These are phyloP conservation scores for Bombus cullumanus DNA, from an alignment of 1,140 invertebrate genomes.

Conservation along the genomic window DNA sequence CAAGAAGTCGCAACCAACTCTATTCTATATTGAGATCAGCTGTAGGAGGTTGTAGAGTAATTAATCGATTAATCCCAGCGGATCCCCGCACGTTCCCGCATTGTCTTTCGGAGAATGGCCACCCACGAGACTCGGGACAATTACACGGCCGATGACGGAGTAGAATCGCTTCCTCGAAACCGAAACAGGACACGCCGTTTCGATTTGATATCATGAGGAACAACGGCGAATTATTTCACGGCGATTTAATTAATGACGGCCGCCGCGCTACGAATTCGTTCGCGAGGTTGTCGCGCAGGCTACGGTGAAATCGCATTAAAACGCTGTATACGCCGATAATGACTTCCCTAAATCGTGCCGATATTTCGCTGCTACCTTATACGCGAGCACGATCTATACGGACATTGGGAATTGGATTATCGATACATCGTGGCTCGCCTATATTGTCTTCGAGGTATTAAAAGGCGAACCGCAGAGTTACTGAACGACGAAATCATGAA, in stretches of 20 bases:
- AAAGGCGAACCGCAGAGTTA: not conserved
- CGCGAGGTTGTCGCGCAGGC: not conserved
- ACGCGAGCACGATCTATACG: too few relatives aligned
- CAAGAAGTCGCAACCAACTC: not conserved
- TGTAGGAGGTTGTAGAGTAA: not conserved
- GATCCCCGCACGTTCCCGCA: not conserved
- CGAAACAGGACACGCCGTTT: not conserved
- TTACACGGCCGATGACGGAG: not conserved
- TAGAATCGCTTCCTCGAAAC: slow-evolving; percentile 7
- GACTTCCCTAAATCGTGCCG: not conserved
- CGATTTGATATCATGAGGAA: not conserved
- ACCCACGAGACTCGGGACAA: not conserved
- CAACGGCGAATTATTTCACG: slow-evolving; percentile 32
- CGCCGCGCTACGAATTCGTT: not conserved
- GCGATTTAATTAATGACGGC: slow-evolving; percentile 31
- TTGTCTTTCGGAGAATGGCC: not conserved
- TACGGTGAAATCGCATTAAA: slow-evolving; percentile 31
- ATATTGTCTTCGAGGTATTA: too few relatives aligned
- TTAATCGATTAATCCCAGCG: slow-evolving; percentile 1
- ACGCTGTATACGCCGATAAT: not conserved
- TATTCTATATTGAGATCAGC: not conserved
- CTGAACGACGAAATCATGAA: not conserved
- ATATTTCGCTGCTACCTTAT: slow-evolving; percentile 6
- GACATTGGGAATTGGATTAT: not conserved
- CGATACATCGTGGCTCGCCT: not conserved